Percentiles rank a stretch among this genome's conserved stretches.
Evolutionary conservation across 2,797 vertebrate species (phyloP).

Genomic region (Botia almorhae): DNA sequence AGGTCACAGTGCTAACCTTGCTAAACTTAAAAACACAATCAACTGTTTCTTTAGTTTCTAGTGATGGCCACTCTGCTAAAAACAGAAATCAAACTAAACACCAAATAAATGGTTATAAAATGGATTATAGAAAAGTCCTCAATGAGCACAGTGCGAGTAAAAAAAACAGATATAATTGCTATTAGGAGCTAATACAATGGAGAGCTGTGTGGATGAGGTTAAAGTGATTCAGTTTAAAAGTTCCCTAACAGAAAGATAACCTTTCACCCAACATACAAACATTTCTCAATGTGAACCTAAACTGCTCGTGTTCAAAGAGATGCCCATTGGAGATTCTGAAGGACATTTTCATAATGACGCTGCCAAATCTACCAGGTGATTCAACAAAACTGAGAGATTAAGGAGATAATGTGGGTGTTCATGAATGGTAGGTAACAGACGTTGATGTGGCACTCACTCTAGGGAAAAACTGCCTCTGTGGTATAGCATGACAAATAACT

Average conservation of each 20-base stretch:
- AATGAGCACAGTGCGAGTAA: too few relatives aligned
- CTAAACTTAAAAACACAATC: too few relatives aligned
- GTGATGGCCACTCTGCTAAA: too few relatives aligned
- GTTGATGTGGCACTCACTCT: not conserved
- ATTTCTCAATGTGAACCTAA: not conserved
- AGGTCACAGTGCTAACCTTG: too few relatives aligned
- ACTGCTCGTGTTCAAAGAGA: not conserved
- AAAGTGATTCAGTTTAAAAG: not conserved
- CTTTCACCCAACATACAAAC: not conserved
- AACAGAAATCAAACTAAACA: too few relatives aligned
- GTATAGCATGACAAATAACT: not conserved
- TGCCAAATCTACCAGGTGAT: not conserved
- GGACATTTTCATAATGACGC: constrained; percentile 5
- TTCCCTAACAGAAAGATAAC: not conserved
- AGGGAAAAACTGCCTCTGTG: not conserved
- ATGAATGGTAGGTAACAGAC: not conserved
- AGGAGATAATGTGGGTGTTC: not conserved
- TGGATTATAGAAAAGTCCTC: too few relatives aligned
- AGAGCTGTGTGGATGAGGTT: not conserved
- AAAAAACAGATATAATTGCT: not conserved
- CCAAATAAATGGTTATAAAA: too few relatives aligned
- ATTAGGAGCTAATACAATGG: not conserved
- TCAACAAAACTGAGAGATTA: not conserved
- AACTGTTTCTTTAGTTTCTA: too few relatives aligned
- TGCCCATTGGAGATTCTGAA: not conserved